Percentiles rank a stretch among this genome's conserved stretches.
phyloP scores from a whole-genome alignment of 2,113 vertebrate genomes.

The Tamias sibiricus region DNA sequence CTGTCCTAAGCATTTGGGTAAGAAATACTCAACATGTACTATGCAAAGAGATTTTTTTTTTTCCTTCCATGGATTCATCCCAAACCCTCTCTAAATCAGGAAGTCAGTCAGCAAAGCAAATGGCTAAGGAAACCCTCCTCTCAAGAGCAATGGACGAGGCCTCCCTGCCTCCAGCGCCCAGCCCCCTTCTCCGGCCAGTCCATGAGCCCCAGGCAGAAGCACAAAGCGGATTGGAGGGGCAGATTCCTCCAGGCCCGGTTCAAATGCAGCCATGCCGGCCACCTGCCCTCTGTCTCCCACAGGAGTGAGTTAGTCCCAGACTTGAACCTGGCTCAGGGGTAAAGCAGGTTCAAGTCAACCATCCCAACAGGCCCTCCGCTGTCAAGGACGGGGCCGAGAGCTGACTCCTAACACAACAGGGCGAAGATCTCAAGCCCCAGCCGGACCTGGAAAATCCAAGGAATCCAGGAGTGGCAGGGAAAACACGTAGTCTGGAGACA shows the following conservation, averaged over 20 bases:
- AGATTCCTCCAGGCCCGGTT: background rate
- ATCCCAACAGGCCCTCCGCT: background rate
- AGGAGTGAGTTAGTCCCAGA: background rate
- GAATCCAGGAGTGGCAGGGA: background rate
- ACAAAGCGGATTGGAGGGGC: background rate
- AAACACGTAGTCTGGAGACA: background rate
- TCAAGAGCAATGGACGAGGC: background rate
- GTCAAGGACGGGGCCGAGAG: background rate
- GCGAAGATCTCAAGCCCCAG: background rate
- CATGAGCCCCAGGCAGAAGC: background rate
- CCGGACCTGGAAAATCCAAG: slow-evolving; percentile 3
- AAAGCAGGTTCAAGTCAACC: background rate
- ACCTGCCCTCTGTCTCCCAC: background rate
- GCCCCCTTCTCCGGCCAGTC: background rate
- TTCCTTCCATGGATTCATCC: background rate
- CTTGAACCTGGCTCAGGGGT: background rate
- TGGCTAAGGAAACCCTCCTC: background rate
- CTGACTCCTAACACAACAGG: background rate
- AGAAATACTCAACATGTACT: background rate
- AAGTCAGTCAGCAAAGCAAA: background rate
- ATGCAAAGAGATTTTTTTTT: background rate
- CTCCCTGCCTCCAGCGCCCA: background rate
- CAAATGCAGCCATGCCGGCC: background rate
- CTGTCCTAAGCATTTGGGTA: background rate
- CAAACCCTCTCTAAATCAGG: background rate